A percentile compares a stretch with the other conserved stretches of the same genome.
These are phyloP conservation scores for Acipenser oxyrinchus DNA, from an alignment of 2,797 vertebrate species.

Conservation along the genomic window DNA sequence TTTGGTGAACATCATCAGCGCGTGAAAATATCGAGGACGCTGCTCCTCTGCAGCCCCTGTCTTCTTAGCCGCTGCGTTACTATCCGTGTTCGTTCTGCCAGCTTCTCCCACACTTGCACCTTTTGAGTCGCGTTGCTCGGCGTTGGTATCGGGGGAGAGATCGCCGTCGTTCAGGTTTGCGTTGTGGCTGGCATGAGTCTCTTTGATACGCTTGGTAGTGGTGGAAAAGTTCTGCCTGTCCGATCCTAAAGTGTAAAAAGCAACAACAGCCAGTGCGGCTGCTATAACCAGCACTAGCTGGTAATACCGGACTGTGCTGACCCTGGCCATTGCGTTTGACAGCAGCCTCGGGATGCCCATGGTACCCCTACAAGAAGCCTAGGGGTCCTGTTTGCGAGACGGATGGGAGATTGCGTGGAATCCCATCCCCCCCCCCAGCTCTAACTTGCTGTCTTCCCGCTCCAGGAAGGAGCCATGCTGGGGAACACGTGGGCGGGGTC, in stretches of 20 bases:
- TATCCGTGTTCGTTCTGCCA: slow-evolving; percentile 27
- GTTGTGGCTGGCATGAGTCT: slow-evolving; percentile 60
- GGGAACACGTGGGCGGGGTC: too few species aligned
- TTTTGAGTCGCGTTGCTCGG: slow-evolving; percentile 23
- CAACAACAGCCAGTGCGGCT: slow-evolving; percentile 71
- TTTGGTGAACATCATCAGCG: slow-evolving; percentile 90
- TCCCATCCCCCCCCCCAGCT: too few species aligned
- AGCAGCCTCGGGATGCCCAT: slow-evolving; percentile 55
- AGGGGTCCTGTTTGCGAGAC: slow-evolving; percentile 29
- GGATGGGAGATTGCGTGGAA: slow-evolving; percentile 7
- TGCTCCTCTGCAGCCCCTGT: slow-evolving; percentile 2
- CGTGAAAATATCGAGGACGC: slow-evolving; percentile 52
- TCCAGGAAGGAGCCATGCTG: slow-evolving; percentile 1
- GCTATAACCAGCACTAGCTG: slow-evolving; percentile 70
- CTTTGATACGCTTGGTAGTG: slow-evolving; percentile 80
- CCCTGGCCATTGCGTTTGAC: slow-evolving; percentile 58
- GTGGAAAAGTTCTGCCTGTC: slow-evolving; percentile 84
- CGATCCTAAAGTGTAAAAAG: slow-evolving; percentile 88
- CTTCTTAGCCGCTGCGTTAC: background rate
- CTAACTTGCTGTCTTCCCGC: background rate
- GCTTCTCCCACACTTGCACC: slow-evolving; percentile 21
- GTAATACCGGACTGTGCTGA: slow-evolving; percentile 71
- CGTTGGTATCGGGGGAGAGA: slow-evolving; percentile 44
- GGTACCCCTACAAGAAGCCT: slow-evolving; percentile 16
- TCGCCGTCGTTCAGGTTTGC: slow-evolving; percentile 63